These are phyloP conservation scores for Lasiurus cinereus DNA, from an alignment of 2,113 vertebrate genomes.

Conservation along the genomic window DNA sequence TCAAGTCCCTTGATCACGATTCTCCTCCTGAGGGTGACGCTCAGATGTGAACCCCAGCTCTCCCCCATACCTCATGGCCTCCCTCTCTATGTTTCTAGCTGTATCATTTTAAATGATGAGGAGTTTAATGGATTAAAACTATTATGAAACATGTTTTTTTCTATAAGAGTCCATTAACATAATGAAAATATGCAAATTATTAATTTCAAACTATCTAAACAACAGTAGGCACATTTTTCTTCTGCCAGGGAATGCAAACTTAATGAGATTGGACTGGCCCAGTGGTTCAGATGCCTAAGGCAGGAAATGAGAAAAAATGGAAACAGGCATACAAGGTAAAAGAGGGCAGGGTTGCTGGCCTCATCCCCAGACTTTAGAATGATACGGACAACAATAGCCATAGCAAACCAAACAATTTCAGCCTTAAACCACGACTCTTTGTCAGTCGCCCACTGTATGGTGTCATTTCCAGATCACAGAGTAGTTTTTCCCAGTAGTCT, in stretches of 20 bases:
- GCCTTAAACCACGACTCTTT: background rate
- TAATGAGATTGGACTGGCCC: slow-evolving; percentile 55
- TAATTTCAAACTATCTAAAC: slow-evolving; percentile 60
- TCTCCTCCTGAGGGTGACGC: background rate
- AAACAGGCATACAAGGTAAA: background rate
- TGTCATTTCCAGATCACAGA: background rate
- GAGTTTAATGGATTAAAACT: slow-evolving; percentile 70
- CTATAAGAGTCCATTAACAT: slow-evolving; percentile 74
- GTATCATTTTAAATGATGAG: slow-evolving; percentile 54
- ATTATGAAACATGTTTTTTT: slow-evolving; percentile 54
- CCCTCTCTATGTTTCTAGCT: background rate
- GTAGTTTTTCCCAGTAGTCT: background rate
- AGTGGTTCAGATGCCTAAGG: background rate
- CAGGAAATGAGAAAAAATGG: background rate
- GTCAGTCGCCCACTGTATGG: background rate
- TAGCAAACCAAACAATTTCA: background rate
- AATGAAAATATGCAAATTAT: slow-evolving; percentile 79
- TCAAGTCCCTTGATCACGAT: background rate
- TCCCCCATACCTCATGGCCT: background rate
- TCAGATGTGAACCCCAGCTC: background rate
- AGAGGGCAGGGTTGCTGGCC: background rate
- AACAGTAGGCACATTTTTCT: slow-evolving; percentile 6
- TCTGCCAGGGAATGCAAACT: background rate
- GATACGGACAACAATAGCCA: background rate
- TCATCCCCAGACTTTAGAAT: background rate